Evolutionary conservation across 1,140 invertebrate genomes (phyloP).

Genomic region (Habropoda laboriosa): DNA sequence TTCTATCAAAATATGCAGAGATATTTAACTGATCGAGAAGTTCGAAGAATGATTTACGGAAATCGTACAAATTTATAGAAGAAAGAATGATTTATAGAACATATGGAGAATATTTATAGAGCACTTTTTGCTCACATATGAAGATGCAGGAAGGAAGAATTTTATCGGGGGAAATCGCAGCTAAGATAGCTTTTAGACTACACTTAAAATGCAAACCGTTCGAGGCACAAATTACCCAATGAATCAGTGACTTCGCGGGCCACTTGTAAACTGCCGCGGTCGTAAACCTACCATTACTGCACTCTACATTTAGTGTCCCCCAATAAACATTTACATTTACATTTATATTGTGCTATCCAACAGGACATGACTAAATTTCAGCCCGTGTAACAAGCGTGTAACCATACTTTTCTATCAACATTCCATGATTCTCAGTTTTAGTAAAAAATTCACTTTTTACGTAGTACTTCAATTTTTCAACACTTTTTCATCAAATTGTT

Average conservation of each 20-base stretch:
- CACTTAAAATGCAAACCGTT: slow-evolving; percentile 34
- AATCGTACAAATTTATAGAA: too few species aligned
- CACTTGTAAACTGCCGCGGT: slow-evolving; percentile 41
- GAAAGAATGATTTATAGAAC: too few species aligned
- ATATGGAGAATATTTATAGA: too few species aligned
- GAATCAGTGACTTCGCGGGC: slow-evolving; percentile 41
- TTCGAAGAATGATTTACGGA: too few species aligned
- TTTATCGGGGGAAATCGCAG: not conserved
- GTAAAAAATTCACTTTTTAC: not conserved
- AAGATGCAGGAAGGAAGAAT: not conserved
- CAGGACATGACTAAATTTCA: slow-evolving; percentile 11
- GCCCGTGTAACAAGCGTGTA: not conserved
- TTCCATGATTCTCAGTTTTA: not conserved
- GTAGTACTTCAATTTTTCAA: not conserved
- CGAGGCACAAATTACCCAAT: slow-evolving; percentile 17
- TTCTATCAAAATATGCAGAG: too few species aligned
- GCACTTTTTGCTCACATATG: too few species aligned
- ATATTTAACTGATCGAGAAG: too few species aligned
- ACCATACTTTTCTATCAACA: not conserved
- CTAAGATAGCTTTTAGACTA: not conserved
- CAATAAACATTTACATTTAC: slow-evolving; percentile 50
- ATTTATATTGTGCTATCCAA: slow-evolving; percentile 25
- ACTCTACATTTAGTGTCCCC: slow-evolving; percentile 42
- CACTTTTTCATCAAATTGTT: not conserved
- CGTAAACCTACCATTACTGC: slow-evolving; percentile 45